Conservation (phyloP, 2,113 vertebrate genomes). For the Piaya cayana region DNA sequence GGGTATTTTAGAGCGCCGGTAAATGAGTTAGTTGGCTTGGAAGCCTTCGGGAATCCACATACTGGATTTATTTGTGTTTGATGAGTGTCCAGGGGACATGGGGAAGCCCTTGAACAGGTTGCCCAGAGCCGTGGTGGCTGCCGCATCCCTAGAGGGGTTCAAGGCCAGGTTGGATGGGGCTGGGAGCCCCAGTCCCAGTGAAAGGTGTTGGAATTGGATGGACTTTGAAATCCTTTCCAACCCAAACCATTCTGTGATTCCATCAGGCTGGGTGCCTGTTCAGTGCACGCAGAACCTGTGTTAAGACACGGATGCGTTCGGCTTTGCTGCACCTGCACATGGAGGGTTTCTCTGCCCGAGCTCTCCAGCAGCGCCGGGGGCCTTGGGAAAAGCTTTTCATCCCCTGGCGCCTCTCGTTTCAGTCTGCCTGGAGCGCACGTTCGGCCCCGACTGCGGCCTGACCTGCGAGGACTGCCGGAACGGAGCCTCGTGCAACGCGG, state of each 20-base stretch:
- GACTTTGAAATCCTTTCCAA: too few species aligned
- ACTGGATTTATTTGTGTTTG: neutral
- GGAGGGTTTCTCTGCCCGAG: rapidly evolving
- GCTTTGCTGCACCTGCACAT: rapidly evolving
- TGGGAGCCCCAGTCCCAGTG: too few species aligned
- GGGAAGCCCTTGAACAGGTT: neutral
- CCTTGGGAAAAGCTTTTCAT: neutral
- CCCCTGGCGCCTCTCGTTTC: rapidly evolving
- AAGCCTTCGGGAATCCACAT: rapidly evolving
- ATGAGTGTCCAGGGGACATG: rapidly evolving
- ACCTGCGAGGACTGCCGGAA: constrained; percentile 90
- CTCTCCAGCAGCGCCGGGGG: rapidly evolving
- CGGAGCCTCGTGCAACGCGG: constrained; percentile 77
- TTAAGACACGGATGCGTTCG: rapidly evolving
- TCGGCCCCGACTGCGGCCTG: constrained; percentile 91
- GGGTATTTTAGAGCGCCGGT: neutral
- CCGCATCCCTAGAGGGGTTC: too few species aligned
- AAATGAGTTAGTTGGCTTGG: neutral
- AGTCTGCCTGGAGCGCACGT: constrained; percentile 92
- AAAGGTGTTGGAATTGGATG: too few species aligned
- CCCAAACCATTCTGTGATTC: too few species aligned
- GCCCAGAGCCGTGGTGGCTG: too few species aligned
- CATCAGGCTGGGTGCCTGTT: neutral
- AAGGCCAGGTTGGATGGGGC: too few species aligned
- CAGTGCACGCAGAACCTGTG: rapidly evolving